Conservation (phyloP, 2,888 invertebrate genomes). For the Galerucella calmariensis region DNA sequence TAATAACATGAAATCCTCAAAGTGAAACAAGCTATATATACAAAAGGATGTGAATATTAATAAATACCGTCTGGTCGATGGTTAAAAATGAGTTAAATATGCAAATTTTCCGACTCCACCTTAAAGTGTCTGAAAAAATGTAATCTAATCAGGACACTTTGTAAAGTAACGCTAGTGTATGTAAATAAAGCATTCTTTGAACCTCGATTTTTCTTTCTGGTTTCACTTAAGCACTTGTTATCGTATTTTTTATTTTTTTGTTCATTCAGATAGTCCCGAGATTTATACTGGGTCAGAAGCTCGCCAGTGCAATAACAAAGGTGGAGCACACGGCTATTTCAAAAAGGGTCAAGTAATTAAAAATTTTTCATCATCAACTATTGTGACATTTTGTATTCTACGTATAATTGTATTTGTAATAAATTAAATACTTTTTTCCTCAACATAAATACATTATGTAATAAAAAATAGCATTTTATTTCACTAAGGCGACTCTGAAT, state of each 20-base stretch:
- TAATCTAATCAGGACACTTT: slow-evolving; percentile 22
- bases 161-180: slow-evolving; percentile 20
- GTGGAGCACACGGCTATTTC: background rate
- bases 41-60: background rate
- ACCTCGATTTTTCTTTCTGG: slow-evolving; percentile 4
- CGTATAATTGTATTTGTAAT: no score
- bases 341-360: background rate
- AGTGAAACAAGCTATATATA: no score
- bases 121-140: slow-evolving; percentile 19
- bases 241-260: slow-evolving; percentile 17
- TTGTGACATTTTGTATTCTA: no score
- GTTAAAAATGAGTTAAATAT: slow-evolving; percentile 11
- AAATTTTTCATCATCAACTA: background rate
- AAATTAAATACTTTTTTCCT: no score
- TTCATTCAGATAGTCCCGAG: slow-evolving; percentile 24
- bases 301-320: slow-evolving; percentile 9
- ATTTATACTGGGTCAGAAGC: slow-evolving; percentile 27
- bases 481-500: no score
- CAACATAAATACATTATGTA: no score
- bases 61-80: background rate
- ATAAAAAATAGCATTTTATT: no score
- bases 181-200: slow-evolving; percentile 28
- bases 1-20: no score
- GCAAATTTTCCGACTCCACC: slow-evolving; percentile 10
- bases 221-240: background rate